Evolutionary conservation across 2,113 vertebrate genomes (phyloP), one percentile per base, ranked within the genome.

Genomic region (Crotalus viridis): DNA sequence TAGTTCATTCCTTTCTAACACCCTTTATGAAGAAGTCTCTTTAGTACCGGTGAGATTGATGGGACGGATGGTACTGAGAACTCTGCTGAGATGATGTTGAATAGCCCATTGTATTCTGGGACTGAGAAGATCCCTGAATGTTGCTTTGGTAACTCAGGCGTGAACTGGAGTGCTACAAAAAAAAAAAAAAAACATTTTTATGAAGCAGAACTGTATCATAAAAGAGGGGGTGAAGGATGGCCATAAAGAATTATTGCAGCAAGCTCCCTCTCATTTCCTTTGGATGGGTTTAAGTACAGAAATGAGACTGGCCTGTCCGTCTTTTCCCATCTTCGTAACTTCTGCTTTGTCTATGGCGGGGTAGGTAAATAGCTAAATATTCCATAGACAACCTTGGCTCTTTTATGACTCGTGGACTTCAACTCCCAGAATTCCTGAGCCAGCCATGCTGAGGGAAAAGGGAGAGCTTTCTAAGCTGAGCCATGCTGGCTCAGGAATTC

Each of bases 81-180:
- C 98, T 99, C 97, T 99, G 99, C 97, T 99, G 99, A 97, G 99
- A 98, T 0, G 99, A 98, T 0, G 99, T 98, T 6, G 99, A 98
- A 97, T 99, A 99, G 97, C 99, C 99, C 96, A 99, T 98, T 94
- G 98, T 98, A 98, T 98, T 98, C 98, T 99, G 99, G 96, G 99
- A 98, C 98, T 99, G 99, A 93, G 98, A 98, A 96, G 99, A 98
- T 96, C 99, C 98, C 98, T 99, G 99, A 97, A 99, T 98, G 93
- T 98, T 99, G 98, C 99, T 99, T 98, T 99, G 99, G 98, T 99
- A 99, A 98, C 98, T 98, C 97, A 99, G 98, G 96, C 99, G 99
- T 13, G 99, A 98, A 96, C 98, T 97, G 96, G 99, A 98, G 98
- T 99, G 99, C 99, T 99, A 96, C 88, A 91, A 92, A 94, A 64